Base-by-base conservation (phyloP, 2,888 invertebrate genomes). In the Perizoma flavofasciatum region DNA sequence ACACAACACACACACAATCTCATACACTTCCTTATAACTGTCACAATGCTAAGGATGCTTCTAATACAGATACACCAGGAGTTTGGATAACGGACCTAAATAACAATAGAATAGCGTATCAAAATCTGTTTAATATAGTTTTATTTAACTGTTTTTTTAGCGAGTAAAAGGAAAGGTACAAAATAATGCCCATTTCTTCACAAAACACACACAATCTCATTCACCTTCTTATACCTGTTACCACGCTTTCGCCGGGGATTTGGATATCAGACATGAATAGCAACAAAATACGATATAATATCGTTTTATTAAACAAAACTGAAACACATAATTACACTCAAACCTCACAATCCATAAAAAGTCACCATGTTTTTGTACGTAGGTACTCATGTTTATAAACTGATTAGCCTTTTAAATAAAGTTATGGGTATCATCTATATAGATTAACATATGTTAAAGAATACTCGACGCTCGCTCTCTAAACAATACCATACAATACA, bases 61-160 rank as follows among this genome's bases (percentile, higher is more conserved):
- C 62, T 82, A 46, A 66, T 70, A 62, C 73, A 75, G 49, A 74
- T 72, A 37, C 77, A 81, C 34, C 78, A 77, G 9, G 88, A 86
- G 49, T 79, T 85, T 70, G 88, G 89, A 83, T 89, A 90, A 80
- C 84, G 72, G 70, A 61, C 55, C 44, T 55, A 50, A 11, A 55
- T 48, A 54, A 52, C 33, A 33, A 10, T 50, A 56, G 11, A 40
- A 54, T 67, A 57, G 43, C 56, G 59, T 67, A 59, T 63, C 55
- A 63, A 59, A 54, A 61, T 68, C 51, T 66, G 11, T 70, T 53
- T 65, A 65, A 11, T 55, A 47, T 50, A 59, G 53, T 43, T 52
- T 52, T 51, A 57, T 54, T 49, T 40, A 53, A 52, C n/a, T 52
- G 55, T 44, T 49, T 48, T 54, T 66, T 55, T 49, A 47, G 61